Conservation (phyloP, 2,113 vertebrate species). For the Nothoprocta pentlandii region DNA sequence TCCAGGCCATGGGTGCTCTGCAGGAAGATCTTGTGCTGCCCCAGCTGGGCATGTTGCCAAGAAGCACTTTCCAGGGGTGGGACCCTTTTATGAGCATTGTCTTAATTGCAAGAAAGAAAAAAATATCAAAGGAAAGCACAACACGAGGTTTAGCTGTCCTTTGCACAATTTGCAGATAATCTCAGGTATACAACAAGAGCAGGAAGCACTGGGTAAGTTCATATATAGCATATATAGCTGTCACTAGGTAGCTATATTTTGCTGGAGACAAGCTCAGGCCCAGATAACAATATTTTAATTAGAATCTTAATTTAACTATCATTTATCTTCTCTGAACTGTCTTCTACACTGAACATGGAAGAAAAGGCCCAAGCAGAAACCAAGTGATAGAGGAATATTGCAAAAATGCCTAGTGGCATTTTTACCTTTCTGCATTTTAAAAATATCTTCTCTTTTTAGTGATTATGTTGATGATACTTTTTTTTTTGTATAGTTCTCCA, state of each 20-base stretch:
- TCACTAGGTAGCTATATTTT: not conserved
- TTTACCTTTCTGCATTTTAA: not conserved
- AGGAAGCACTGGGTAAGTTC: not conserved
- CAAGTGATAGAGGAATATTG: not conserved
- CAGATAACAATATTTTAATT: not conserved
- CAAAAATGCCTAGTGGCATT: not conserved
- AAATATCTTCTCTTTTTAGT: not conserved
- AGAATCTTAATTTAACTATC: not conserved
- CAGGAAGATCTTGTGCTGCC: rapidly evolving
- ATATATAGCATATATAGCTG: not conserved
- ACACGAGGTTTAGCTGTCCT: not conserved
- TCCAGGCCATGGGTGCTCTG: not conserved
- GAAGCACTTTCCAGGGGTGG: not conserved
- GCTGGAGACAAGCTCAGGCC: not conserved
- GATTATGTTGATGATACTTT: not conserved
- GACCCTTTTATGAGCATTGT: not conserved
- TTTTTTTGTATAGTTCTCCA: not conserved
- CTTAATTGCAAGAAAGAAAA: not conserved
- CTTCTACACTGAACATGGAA: not conserved
- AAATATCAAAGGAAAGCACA: not conserved
- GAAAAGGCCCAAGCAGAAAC: not conserved
- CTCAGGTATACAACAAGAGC: not conserved
- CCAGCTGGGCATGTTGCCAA: not conserved
- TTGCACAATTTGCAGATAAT: not conserved
- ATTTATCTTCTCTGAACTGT: not conserved